Conservation (phyloP, 2,113 vertebrate species). For the Danionella cerebrum region DNA sequence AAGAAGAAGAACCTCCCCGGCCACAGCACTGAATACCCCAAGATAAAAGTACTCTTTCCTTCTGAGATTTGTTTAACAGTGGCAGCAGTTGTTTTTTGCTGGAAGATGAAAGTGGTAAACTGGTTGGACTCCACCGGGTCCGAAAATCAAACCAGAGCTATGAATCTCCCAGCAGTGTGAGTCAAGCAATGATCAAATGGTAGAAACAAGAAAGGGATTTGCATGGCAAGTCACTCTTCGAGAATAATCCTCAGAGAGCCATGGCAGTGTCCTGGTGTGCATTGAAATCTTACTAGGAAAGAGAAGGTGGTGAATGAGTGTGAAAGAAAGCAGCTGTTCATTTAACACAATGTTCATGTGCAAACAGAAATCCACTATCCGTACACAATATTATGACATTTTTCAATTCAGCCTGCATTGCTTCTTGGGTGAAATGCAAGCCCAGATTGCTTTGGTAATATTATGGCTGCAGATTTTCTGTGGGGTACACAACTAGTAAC, state of each 20-base stretch:
- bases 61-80: not conserved
- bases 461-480: too few relatives aligned
- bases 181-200: not conserved
- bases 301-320: not conserved
- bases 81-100: conserved; percentile 10
- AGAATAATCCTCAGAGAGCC: conserved; percentile 8
- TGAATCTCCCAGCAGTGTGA: not conserved
- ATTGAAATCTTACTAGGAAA: not conserved
- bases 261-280: not conserved
- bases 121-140: not conserved
- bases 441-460: too few relatives aligned
- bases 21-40: conserved; percentile 30
- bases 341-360: not conserved
- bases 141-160: not conserved
- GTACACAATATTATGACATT: too few relatives aligned
- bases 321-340: not conserved
- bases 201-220: conserved; percentile 31
- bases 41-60: conserved; percentile 23
- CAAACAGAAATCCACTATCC: not conserved
- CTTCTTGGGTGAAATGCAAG: too few relatives aligned
- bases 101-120: not conserved
- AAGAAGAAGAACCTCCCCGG: conserved; percentile 31
- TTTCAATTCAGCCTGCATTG: too few relatives aligned
- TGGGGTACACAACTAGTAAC: too few relatives aligned
- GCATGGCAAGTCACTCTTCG: conserved; percentile 24